Conservation (phyloP, 2,888 invertebrate species). For the Eurytoma adleriae region DNA sequence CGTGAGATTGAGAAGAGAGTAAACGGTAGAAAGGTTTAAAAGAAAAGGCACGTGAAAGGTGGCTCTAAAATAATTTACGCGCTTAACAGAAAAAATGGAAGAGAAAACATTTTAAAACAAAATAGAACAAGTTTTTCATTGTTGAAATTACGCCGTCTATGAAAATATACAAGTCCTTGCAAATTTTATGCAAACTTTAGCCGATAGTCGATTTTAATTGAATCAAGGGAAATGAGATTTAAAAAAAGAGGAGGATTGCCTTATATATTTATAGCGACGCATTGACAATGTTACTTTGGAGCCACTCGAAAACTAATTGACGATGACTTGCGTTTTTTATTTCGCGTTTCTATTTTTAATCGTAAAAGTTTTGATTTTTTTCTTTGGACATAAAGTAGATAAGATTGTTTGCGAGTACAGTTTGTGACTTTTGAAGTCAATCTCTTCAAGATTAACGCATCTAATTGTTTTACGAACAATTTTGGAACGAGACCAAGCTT, state of each 20-base stretch:
- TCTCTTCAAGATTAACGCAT: constrained; percentile 10
- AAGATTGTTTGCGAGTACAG: background rate
- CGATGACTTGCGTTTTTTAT: constrained; percentile 9
- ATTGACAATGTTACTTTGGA: constrained; percentile 51
- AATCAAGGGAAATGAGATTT: background rate
- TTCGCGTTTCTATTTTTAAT: background rate
- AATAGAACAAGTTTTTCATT: constrained; percentile 18
- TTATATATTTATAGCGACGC: constrained; percentile 32
- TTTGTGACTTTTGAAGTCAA: background rate
- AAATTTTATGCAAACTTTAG: constrained; percentile 14
- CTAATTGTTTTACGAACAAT: constrained; percentile 50
- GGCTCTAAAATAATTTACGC: constrained; percentile 35
- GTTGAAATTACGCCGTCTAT: constrained; percentile 49
- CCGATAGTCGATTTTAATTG: constrained; percentile 1
- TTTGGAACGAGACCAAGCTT: constrained; percentile 4
- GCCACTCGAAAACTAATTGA: constrained; percentile 26
- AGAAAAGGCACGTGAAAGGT: background rate
- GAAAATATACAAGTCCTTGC: constrained; percentile 37
- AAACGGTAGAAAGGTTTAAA: background rate
- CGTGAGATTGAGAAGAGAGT: constrained; percentile 15
- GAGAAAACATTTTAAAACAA: constrained; percentile 5
- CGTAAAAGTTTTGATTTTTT: background rate
- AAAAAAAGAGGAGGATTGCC: constrained; percentile 36
- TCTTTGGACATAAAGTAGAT: background rate
- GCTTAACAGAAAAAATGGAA: constrained; percentile 32